Conservation (phyloP, 2,113 vertebrate species). For the Hydropotes inermis region DNA sequence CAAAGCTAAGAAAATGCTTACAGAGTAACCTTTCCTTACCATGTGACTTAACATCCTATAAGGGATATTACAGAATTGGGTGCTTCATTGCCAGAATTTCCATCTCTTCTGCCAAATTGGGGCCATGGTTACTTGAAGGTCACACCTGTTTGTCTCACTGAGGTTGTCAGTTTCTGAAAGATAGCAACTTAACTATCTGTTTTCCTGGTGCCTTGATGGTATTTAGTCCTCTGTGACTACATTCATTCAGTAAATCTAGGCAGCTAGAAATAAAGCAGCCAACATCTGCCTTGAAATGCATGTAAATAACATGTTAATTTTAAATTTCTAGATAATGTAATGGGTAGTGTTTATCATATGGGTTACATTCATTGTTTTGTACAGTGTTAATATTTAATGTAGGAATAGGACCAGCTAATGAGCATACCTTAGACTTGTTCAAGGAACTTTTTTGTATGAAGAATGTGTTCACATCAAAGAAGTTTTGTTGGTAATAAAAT, state of each 20-base stretch:
- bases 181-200: background rate
- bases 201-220: slow-evolving; percentile 15
- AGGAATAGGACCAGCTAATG: background rate
- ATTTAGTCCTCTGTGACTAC: background rate
- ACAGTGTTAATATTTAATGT: slow-evolving; percentile 20
- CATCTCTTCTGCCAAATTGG: slow-evolving; percentile 59
- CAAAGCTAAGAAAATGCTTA: background rate
- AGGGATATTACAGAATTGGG: slow-evolving; percentile 16
- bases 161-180: slow-evolving; percentile 17
- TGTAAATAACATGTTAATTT: background rate
- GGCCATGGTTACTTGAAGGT: slow-evolving; percentile 67
- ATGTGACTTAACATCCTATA: background rate
- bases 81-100: slow-evolving; percentile 42
- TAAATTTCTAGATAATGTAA: slow-evolving; percentile 2
- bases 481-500: slow-evolving; percentile 27
- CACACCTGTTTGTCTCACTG: slow-evolving; percentile 67
- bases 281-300: background rate
- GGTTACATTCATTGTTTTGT: slow-evolving; percentile 24
- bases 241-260: background rate
- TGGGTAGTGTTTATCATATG: background rate
- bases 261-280: background rate
- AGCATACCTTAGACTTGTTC: background rate
- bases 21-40: background rate
- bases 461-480: background rate
- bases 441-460: background rate